Conservation (phyloP, 2,888 invertebrate species). For the Rapana venosa region DNA sequence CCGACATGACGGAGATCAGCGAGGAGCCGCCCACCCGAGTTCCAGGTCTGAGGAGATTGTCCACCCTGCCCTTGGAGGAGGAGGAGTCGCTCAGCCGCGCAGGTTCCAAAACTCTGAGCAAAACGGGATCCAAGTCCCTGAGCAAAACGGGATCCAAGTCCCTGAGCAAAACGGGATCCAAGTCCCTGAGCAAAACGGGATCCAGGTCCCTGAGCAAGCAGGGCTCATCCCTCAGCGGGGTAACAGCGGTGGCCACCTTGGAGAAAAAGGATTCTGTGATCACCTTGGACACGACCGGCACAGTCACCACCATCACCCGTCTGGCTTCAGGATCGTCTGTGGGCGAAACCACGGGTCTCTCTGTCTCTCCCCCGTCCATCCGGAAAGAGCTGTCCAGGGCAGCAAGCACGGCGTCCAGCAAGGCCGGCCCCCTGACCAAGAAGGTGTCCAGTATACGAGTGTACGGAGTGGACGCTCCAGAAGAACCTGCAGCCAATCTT, state of each 20-base stretch:
- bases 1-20: slow-evolving; percentile 7
- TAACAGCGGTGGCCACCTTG: slow-evolving; percentile 11
- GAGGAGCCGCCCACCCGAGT: neutral
- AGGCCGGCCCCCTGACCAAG: neutral
- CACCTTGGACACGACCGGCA: slow-evolving; percentile 32
- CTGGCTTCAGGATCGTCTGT: slow-evolving; percentile 43
- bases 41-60: slow-evolving; percentile 39
- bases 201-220: slow-evolving; percentile 23
- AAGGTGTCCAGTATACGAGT: slow-evolving; percentile 27
- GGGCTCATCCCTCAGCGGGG: slow-evolving; percentile 13
- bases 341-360: slow-evolving; percentile 37
- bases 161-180: slow-evolving; percentile 15
- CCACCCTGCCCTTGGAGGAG: slow-evolving; percentile 44
- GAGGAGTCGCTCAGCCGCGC: neutral
- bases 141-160: slow-evolving; percentile 36
- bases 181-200: slow-evolving; percentile 21
- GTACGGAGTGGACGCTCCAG: slow-evolving; percentile 15
- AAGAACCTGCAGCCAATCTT: slow-evolving; percentile 10
- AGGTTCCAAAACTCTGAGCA: neutral
- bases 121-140: neutral
- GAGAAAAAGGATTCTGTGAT: slow-evolving; percentile 32
- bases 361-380: slow-evolving; percentile 32
- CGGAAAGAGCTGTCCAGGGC: slow-evolving; percentile 41
- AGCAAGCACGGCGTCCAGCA: neutral
- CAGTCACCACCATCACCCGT: slow-evolving; percentile 40